Evolutionary conservation across 1,140 invertebrate species (phyloP), one percentile per base, ranked within the genome.

Genomic region (Sycobia sp.): DNA sequence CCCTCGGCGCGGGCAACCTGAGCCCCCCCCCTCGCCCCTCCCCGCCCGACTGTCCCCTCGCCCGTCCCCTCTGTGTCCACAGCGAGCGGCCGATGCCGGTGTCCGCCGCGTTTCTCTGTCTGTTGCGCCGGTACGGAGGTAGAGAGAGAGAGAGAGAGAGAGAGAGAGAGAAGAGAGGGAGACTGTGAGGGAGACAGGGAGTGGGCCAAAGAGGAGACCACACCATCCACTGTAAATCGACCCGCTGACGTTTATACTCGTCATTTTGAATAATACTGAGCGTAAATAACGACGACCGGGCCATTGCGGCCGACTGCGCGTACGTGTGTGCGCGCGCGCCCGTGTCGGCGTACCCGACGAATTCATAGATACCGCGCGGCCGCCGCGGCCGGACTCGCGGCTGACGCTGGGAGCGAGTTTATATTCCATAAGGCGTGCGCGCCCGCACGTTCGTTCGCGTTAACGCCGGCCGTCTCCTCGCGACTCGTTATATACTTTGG

Each of bases 251-350:
- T 80, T 80, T 80, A 80, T 73, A 73, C 67, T 77, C 76, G 77
- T 79, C 75, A 80, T 73, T 74, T 59, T 68, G 73, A 74, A 77
- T 76, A 74, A 77, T 74, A 75, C 70, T 73, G 71, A 67, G 66
- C 76, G 70, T 79, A 78, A 79, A 80, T 79, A 79, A 77, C 53
- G 66, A 49, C 68, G n/a, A 65, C 69, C 58, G 71, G 36, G 36
- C 50, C 38, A 68, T 68, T n/a, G n/a, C n/a, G n/a, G n/a, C n/a
- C n/a, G n/a, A n/a, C n/a, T n/a, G n/a, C n/a, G n/a, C n/a, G n/a
- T n/a, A n/a, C n/a, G n/a, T n/a, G n/a, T n/a, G n/a, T n/a, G n/a
- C 63, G 67, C 34, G 49, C 51, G 20, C 22, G 51, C 36, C 16
- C 11, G 67, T 71, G 67, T 46, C 61, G 10, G 44, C 4, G 13